Base-by-base conservation (phyloP, 2,888 invertebrate genomes). In the Athripsodes cinereus region DNA sequence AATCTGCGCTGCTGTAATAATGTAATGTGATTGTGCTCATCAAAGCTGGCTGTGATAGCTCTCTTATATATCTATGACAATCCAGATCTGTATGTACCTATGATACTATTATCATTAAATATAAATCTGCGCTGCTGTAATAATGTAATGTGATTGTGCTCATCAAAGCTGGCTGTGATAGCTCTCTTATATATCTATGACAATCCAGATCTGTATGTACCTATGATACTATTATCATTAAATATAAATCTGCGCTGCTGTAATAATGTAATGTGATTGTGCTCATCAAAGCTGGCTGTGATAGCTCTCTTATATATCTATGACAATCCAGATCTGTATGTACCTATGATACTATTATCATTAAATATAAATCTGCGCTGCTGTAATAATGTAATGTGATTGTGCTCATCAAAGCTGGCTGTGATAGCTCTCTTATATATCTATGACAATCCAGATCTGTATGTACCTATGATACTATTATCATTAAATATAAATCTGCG, bases 141-240 rank as follows among this genome's bases (percentile, higher is more conserved):
- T 8, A 40, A 13, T 40, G 35, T 19, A 55, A 79, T 80, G 80
- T 75, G 79, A 81, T 84, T 81, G 73, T 90, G 90, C 89, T 91
- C 90, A 91, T 91, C 91, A 91, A 91, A 90, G 90, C 90, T 91
- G 90, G 91, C 91, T 91, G 91, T 91, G 91, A 91, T 91, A 91
- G 90, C 72, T 77, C 67, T 74, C 65, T 68, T 62, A 71, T 75
- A 83, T 78, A 88, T 90, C 90, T 85, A 40, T 40, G 31, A 90
- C 89, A 86, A 83, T 78, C 89, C 86, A 84, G 82, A 85, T 86
- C 87, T 86, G 85, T n/a, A n/a, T n/a, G n/a, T n/a, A n/a, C n/a
- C n/a, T n/a, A n/a, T n/a, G n/a, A n/a, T n/a, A n/a, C n/a, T n/a
- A n/a, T n/a, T n/a, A n/a, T n/a, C n/a, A n/a, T n/a, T n/a, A n/a